A percentile compares a stretch with the other conserved stretches of the same genome.
Conservation (phyloP, 92 coral and sea anemone species). For the Epizoanthus scotinus region DNA sequence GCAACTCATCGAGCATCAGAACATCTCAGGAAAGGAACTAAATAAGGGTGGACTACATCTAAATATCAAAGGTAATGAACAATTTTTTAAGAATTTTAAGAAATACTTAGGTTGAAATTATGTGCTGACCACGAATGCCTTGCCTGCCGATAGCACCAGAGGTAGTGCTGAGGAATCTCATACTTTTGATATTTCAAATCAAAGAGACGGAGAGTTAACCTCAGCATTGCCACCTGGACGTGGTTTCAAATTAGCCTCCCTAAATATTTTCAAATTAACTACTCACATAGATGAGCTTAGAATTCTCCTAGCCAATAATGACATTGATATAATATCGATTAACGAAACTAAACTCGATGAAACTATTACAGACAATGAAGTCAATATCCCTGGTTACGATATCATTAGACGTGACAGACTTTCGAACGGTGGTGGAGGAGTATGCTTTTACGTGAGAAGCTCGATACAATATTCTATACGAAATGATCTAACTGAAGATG, state of each 20-base stretch:
- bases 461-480: slow-evolving; percentile 44
- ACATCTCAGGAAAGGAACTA: slow-evolving; percentile 22
- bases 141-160: slow-evolving; percentile 14
- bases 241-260: slow-evolving; percentile 46
- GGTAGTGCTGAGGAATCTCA: slow-evolving; percentile 37
- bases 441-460: slow-evolving; percentile 43
- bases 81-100: slow-evolving; percentile 18
- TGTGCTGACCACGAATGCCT: slow-evolving; percentile 17
- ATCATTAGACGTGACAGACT: slow-evolving; percentile 52
- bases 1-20: slow-evolving; percentile 46
- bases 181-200: slow-evolving; percentile 13
- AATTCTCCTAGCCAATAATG: slow-evolving; percentile 46
- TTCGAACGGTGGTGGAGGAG: slow-evolving; percentile 51
- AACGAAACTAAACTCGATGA: slow-evolving; percentile 60
- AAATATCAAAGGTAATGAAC: not conserved
- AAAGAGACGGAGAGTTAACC: slow-evolving; percentile 29
- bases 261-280: slow-evolving; percentile 34
- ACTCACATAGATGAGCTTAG: slow-evolving; percentile 43
- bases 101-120: not conserved
- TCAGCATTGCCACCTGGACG: slow-evolving; percentile 43
- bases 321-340: slow-evolving; percentile 53
- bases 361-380: slow-evolving; percentile 36
- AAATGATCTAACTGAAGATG: slow-evolving; percentile 27
- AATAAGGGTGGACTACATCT: slow-evolving; percentile 18
- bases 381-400: slow-evolving; percentile 50